These are phyloP conservation scores for Tinamus major DNA, from an alignment of 2,797 vertebrate genomes.

Conservation along the genomic window DNA sequence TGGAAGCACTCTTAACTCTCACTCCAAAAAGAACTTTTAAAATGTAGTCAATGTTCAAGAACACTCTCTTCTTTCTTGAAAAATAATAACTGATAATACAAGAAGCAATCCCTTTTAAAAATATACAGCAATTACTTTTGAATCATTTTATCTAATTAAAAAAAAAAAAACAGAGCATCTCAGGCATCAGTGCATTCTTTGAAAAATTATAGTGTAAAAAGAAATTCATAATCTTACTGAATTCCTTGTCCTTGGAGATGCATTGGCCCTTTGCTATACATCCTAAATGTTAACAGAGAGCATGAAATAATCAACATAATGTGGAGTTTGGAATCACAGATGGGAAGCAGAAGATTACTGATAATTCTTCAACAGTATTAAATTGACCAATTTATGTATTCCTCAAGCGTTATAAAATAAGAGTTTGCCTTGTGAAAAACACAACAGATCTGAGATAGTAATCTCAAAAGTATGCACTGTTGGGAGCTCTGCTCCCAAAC, in stretches of 20 bases:
- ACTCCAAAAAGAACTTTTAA: background rate
- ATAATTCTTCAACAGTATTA: slow-evolving; percentile 4
- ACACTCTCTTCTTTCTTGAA: background rate
- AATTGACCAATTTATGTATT: background rate
- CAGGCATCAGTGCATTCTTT: background rate
- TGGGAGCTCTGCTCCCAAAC: background rate
- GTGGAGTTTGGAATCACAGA: background rate
- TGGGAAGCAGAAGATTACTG: background rate
- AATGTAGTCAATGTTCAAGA: background rate
- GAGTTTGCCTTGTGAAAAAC: background rate
- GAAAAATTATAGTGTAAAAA: background rate
- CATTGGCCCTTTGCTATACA: background rate
- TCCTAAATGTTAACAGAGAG: background rate
- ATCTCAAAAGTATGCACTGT: background rate
- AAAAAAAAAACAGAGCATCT: background rate
- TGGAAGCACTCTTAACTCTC: background rate
- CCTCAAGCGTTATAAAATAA: background rate
- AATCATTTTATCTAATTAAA: background rate
- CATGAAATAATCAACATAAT: background rate
- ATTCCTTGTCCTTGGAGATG: background rate
- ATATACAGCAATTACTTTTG: background rate
- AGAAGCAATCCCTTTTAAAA: background rate
- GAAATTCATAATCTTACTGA: background rate
- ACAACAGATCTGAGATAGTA: background rate
- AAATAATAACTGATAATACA: background rate